A percentile compares a stretch with the other conserved stretches of the same genome.
Conservation (phyloP, 2,888 invertebrate genomes). For the Meteorus cinctellus region DNA sequence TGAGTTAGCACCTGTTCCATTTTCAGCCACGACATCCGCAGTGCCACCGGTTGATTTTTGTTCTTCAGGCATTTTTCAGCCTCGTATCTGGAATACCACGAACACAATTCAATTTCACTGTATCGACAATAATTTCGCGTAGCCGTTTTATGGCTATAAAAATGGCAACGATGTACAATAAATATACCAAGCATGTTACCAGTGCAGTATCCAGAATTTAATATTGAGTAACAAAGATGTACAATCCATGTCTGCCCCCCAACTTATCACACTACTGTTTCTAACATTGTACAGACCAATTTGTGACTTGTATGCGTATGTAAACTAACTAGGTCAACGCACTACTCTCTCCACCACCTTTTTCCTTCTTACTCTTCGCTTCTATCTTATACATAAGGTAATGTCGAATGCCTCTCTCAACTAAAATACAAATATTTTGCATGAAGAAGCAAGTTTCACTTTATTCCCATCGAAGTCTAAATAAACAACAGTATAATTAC, state of each 20-base stretch:
- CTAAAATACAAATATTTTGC: not conserved
- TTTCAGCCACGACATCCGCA: conserved; percentile 61
- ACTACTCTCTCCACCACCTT: conserved; percentile 6
- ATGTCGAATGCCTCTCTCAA: conserved; percentile 8
- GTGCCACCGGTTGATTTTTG: conserved; percentile 60
- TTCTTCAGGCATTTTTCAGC: conserved; percentile 70
- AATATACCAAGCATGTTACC: too few species aligned
- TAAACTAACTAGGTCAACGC: conserved; percentile 25
- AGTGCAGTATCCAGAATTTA: too few species aligned
- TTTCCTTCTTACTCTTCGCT: not conserved
- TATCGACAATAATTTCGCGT: not conserved
- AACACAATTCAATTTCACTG: not conserved
- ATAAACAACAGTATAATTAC: not conserved
- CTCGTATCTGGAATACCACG: conserved; percentile 51
- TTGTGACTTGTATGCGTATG: not conserved
- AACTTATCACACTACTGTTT: not conserved
- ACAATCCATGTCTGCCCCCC: not conserved
- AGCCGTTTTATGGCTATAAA: not conserved
- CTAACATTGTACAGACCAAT: not conserved
- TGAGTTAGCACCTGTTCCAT: conserved; percentile 68
- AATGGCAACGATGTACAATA: too few species aligned
- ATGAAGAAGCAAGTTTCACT: not conserved
- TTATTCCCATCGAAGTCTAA: not conserved
- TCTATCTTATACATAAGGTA: conserved; percentile 6
- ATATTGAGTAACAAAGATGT: too few species aligned